phyloP scores from a whole-genome alignment of 2,113 vertebrate species.

The Elephas maximus region DNA sequence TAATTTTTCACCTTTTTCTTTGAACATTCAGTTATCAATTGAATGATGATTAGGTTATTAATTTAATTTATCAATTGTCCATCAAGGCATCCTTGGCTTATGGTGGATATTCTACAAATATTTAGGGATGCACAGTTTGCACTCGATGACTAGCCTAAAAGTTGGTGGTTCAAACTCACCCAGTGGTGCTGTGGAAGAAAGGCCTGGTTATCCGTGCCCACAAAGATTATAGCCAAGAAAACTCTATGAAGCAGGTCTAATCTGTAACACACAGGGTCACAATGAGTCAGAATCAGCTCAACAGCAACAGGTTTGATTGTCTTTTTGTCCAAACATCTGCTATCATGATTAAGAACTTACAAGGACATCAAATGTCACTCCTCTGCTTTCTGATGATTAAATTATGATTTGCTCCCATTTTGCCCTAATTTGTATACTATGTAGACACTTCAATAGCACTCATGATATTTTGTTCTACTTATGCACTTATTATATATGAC shows the following conservation, averaged over 20 bases:
- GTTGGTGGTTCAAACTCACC: background rate
- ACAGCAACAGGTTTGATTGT: background rate
- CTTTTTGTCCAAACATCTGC: background rate
- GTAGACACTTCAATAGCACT: background rate
- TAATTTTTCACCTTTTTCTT: background rate
- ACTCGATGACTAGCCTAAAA: background rate
- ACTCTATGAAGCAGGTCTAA: too few relatives aligned
- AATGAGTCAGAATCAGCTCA: background rate
- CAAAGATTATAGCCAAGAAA: background rate
- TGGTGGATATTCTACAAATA: background rate
- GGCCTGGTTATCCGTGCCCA: background rate
- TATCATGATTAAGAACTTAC: background rate
- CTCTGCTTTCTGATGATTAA: background rate
- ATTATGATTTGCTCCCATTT: background rate
- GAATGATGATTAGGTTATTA: background rate
- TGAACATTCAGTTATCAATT: background rate
- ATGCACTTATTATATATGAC: background rate
- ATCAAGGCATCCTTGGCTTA: background rate
- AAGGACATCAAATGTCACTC: background rate
- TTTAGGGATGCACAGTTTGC: background rate
- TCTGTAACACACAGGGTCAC: background rate
- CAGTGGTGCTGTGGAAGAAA: background rate
- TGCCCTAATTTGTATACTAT: background rate
- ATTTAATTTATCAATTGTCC: slow-evolving; percentile 5
- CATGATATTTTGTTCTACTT: background rate